Evolutionary conservation across 2,888 invertebrate species (phyloP).

Genomic region (Galerucella nymphaeae): DNA sequence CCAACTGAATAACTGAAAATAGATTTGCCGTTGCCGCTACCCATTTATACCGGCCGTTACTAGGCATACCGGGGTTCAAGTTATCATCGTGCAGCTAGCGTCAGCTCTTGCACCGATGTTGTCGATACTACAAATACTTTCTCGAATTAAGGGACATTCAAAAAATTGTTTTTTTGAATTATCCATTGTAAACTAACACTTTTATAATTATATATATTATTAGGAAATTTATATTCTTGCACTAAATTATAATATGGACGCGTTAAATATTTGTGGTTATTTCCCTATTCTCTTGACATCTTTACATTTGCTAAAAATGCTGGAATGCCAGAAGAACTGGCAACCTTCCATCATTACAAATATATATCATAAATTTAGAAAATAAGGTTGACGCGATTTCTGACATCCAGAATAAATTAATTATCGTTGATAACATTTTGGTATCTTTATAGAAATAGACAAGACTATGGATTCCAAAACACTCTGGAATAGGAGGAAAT

Average conservation of each 20-base stretch:
- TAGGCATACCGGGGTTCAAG: constrained; percentile 37
- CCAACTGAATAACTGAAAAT: constrained; percentile 35
- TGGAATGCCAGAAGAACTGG: neutral
- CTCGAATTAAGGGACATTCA: neutral
- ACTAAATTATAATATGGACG: too few species aligned
- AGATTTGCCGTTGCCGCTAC: constrained; percentile 39
- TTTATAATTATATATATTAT: too few species aligned
- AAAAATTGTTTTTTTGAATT: neutral
- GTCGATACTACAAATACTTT: neutral
- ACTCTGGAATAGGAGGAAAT: too few species aligned
- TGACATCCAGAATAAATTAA: neutral
- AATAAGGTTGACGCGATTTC: neutral
- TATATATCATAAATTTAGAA: neutral
- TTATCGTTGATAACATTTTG: too few species aligned
- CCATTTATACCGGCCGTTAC: constrained; percentile 21
- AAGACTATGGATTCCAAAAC: too few species aligned
- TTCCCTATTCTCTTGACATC: neutral
- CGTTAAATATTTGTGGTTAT: neutral
- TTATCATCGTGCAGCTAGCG: constrained; percentile 17
- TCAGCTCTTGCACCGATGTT: neutral
- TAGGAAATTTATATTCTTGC: too few species aligned
- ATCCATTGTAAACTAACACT: neutral
- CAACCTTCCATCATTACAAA: neutral
- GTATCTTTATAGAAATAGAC: too few species aligned
- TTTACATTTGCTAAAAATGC: neutral